These are phyloP conservation scores for Sternarchorhynchus goeldii DNA, from an alignment of 2,797 vertebrate genomes.

Conservation along the genomic window DNA sequence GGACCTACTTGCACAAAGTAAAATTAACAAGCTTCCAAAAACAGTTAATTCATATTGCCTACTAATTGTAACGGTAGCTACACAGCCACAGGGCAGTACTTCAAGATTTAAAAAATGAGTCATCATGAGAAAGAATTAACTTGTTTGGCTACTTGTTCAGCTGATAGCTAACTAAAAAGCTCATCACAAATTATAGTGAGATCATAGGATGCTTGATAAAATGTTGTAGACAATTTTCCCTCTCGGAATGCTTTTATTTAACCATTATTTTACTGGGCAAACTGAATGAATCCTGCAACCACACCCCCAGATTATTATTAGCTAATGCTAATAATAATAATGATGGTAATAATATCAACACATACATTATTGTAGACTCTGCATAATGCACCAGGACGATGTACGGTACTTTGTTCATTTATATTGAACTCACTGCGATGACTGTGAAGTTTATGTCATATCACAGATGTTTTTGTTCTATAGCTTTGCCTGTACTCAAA, in stretches of 20 bases:
- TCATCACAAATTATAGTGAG: neutral
- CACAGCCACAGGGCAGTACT: neutral
- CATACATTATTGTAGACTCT: neutral
- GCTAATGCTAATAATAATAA: too few species aligned
- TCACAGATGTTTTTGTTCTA: neutral
- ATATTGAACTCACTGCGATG: neutral
- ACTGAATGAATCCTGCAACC: neutral
- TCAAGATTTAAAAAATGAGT: neutral
- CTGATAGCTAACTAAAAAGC: neutral
- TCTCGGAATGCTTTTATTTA: neutral
- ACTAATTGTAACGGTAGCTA: neutral
- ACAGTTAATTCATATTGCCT: neutral
- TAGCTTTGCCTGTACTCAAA: too few species aligned
- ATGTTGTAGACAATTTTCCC: neutral
- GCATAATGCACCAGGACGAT: neutral
- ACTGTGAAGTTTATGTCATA: neutral
- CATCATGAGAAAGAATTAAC: neutral
- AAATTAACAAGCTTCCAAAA: neutral
- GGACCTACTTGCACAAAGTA: neutral
- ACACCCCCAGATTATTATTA: too few species aligned
- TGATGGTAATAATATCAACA: too few species aligned
- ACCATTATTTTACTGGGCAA: neutral
- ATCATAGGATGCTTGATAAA: neutral
- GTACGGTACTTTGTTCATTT: too few species aligned
- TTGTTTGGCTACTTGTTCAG: neutral